Conservation (phyloP, 2,113 vertebrate species). For the Gymnogyps californianus region DNA sequence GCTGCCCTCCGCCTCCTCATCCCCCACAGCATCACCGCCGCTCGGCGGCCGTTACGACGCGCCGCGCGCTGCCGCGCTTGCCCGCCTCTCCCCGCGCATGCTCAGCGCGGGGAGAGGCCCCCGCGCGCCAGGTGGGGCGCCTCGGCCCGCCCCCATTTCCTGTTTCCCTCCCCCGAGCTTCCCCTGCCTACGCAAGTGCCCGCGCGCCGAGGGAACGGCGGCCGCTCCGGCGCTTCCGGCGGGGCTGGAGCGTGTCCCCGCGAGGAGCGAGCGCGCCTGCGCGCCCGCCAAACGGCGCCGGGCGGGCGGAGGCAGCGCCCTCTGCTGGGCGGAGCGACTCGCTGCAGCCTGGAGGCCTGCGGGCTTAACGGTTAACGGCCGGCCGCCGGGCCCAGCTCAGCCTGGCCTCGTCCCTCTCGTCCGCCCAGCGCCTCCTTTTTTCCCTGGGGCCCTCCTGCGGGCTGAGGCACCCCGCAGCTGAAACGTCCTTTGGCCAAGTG, state of each 20-base stretch:
- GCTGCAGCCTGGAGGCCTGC: background rate
- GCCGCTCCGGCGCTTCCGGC: background rate
- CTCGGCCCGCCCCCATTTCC: background rate
- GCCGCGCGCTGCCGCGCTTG: background rate
- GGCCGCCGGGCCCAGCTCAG: too few relatives aligned
- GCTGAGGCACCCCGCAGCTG: background rate
- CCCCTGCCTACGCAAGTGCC: background rate
- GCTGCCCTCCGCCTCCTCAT: background rate
- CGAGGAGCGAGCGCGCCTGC: background rate
- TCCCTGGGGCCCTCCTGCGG: background rate
- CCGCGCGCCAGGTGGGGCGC: background rate
- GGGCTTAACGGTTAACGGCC: accelerated
- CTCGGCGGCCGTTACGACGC: background rate
- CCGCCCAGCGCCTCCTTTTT: background rate
- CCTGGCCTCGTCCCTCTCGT: background rate
- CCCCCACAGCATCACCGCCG: background rate
- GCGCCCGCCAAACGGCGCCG: background rate
- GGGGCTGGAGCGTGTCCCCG: background rate
- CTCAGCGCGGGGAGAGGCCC: too few relatives aligned
- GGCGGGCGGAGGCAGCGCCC: background rate
- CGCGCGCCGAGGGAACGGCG: background rate
- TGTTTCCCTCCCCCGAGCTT: too few relatives aligned
- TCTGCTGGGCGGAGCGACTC: background rate
- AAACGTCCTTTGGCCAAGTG: accelerated
- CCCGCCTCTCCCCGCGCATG: background rate